Evolutionary conservation across 2,888 invertebrate species (phyloP), one percentile per base, ranked within the genome.

Genomic region (Netelia inedita): DNA sequence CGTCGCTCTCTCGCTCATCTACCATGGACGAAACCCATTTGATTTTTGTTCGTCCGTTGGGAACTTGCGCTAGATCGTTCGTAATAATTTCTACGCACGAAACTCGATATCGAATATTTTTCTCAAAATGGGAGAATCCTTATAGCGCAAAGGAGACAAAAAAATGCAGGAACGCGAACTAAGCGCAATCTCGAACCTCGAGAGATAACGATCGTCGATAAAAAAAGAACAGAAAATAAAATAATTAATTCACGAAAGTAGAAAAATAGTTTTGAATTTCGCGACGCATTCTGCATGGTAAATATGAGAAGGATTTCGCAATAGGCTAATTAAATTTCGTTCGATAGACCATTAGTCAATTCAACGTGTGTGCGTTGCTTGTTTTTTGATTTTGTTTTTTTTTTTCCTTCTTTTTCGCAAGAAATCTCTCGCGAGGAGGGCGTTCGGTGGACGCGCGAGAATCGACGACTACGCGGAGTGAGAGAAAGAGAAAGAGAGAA

Each of bases 281-380:
- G 28, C 28, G 28, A 28, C 28, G 28, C 46, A 46, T 46, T 46
- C 14, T 14, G 46, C 46, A 46, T 46, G 10, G 14, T 46, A 46
- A 14, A 14, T 46, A 46, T 46, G 46, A 46, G 46, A 46, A 50
- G 68, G 43, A 72, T 78, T 74, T 74, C 61, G 61, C 65, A 41
- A 63, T 57, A 71, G 68, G 69, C 79, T 80, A 83, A 83, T 79
- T 79, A 79, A 85, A 85, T 74, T 71, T 74, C 79, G 78, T 65
- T 69, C 19, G 75, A 83, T 80, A 61, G 79, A 83, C 65, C 71
- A 75, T 83, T 71, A 63, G 78, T 78, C 74, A 78, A 85, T 85
- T 82, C 73, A 80, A 85, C 57, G 55, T 46, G 50, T 55, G 19
- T 14, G 14, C 2, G 14, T n/a, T 53, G 21, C 10, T 41, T 83